phyloP scores from a whole-genome alignment of 1,140 invertebrate species.

The Cotesia chilonis region DNA sequence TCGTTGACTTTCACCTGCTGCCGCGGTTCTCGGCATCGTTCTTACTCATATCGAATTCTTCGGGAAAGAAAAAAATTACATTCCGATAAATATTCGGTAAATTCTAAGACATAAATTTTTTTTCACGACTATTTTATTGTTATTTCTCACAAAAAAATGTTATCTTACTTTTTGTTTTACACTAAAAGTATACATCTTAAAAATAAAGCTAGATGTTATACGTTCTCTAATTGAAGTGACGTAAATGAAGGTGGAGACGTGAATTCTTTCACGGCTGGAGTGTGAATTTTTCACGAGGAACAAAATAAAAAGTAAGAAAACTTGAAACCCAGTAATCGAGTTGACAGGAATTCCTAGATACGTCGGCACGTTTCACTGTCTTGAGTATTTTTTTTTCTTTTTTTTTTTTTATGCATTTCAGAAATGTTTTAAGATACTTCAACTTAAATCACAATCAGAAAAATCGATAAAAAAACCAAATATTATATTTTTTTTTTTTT shows the following conservation, averaged over 20 bases:
- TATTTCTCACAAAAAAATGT: not conserved
- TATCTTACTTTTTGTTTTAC: not conserved
- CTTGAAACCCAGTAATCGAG: constrained; percentile 14
- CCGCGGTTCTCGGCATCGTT: constrained; percentile 8
- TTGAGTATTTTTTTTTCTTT: not conserved
- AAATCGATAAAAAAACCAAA: too few species aligned
- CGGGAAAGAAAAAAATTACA: not conserved
- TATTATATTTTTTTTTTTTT: too few species aligned
- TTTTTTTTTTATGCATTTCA: too few species aligned
- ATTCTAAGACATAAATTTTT: not conserved
- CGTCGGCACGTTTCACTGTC: constrained; percentile 8
- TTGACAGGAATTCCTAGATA: constrained; percentile 15
- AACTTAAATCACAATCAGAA: too few species aligned
- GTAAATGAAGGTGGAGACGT: constrained; percentile 10
- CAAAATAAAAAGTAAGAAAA: constrained; percentile 13
- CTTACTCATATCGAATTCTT: constrained; percentile 5
- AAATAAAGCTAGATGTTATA: not conserved
- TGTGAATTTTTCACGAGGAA: constrained; percentile 14
- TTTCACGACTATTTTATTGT: not conserved
- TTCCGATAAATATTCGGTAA: constrained; percentile 8
- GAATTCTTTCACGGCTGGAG: constrained; percentile 2
- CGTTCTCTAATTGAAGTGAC: constrained; percentile 3
- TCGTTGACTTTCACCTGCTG: constrained; percentile 38
- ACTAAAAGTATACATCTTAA: not conserved
- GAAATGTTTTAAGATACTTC: too few species aligned